Conservation (phyloP, 2,113 vertebrate species). For the Colaptes auratus region DNA sequence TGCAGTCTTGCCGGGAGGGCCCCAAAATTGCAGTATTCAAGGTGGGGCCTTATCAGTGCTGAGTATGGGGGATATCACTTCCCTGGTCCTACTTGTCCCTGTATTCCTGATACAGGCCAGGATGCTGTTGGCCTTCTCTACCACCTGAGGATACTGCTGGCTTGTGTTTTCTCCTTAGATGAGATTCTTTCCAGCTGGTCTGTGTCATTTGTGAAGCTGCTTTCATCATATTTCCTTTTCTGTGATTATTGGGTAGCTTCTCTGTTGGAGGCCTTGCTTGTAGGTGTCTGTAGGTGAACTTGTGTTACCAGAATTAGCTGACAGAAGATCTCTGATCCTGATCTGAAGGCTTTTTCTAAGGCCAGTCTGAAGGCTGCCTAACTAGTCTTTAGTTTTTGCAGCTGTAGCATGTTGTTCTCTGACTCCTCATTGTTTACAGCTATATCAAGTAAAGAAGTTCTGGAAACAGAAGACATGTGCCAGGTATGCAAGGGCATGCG, state of each 20-base stretch:
- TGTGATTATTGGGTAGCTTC: not conserved
- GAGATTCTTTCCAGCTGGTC: not conserved
- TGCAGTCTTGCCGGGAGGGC: too few relatives aligned
- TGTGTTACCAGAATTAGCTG: not conserved
- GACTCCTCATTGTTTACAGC: not conserved
- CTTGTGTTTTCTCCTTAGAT: not conserved
- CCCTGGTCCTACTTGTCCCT: too few relatives aligned
- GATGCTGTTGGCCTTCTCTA: too few relatives aligned
- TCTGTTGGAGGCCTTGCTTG: not conserved
- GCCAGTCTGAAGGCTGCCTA: not conserved
- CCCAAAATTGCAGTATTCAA: too few relatives aligned
- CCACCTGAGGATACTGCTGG: too few relatives aligned
- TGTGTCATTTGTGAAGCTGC: not conserved
- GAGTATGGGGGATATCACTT: too few relatives aligned
- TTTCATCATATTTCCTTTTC: not conserved
- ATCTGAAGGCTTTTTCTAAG: not conserved
- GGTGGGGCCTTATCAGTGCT: too few relatives aligned
- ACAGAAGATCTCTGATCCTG: not conserved
- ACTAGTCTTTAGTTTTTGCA: not conserved
- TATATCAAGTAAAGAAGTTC: not conserved
- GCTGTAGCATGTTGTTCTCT: not conserved
- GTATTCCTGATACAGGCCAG: too few relatives aligned
- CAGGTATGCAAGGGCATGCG: not conserved
- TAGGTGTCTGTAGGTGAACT: not conserved
- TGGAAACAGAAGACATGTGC: not conserved